These are phyloP conservation scores for Hemichromis elongatus DNA, from an alignment of 2,113 vertebrate species.

Conservation along the genomic window DNA sequence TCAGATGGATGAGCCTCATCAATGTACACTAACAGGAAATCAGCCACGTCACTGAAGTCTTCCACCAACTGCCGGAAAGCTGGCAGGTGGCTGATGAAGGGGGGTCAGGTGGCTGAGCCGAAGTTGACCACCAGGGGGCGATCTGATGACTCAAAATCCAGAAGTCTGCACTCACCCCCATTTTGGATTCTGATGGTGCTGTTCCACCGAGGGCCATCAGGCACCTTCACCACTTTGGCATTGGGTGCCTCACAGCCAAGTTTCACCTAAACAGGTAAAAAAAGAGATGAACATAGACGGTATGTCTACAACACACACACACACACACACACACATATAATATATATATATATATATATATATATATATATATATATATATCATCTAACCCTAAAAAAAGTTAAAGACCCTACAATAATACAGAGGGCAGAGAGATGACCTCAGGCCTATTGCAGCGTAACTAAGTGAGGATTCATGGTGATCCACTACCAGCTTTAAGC, in stretches of 20 bases:
- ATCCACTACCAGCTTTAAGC: not conserved
- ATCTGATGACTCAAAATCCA: conserved; percentile 88
- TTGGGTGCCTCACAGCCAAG: conserved; percentile 90
- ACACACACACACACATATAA: too few relatives aligned
- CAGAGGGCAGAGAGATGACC: not conserved
- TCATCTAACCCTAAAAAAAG: too few relatives aligned
- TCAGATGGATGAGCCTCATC: conserved; percentile 97
- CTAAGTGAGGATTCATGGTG: not conserved
- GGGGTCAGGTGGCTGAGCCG: conserved; percentile 97
- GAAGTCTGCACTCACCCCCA: conserved; percentile 78
- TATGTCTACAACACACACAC: too few relatives aligned
- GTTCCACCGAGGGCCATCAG: conserved; percentile 29
- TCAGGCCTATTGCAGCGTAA: not conserved
- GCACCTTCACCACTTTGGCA: conserved; percentile 87
- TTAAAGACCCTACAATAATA: too few relatives aligned
- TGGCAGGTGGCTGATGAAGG: conserved; percentile 89
- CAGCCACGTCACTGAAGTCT: conserved; percentile 89
- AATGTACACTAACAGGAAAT: conserved; percentile 96
- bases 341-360: rapidly evolving
- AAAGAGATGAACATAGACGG: not conserved
- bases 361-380: rapidly evolving
- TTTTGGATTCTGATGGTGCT: conserved; percentile 17
- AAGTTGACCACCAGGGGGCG: conserved; percentile 96
- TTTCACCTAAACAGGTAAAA: conserved; percentile 80
- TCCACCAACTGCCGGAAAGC: conserved; percentile 92